These are phyloP conservation scores for Holotrichia oblita DNA, from an alignment of 1,140 invertebrate species.

Conservation along the genomic window DNA sequence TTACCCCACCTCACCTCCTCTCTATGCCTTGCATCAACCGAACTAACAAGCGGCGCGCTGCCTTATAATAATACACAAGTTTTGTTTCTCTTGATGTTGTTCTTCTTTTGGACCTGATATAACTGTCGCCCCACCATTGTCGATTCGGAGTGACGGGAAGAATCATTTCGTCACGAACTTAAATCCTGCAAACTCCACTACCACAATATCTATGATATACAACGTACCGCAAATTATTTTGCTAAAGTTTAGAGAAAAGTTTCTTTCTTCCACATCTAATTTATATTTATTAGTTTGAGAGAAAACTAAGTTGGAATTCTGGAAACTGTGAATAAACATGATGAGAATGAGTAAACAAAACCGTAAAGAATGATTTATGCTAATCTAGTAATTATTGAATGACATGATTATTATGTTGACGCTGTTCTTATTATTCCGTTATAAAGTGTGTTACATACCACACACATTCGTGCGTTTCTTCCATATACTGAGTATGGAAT, in stretches of 20 bases:
- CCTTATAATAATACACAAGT: constrained; percentile 32
- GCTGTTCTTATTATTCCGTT: no score
- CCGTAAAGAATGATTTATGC: neutral
- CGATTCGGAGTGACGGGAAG: constrained; percentile 1
- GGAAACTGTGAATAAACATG: neutral
- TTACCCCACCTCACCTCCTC: neutral
- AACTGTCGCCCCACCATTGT: constrained; percentile 7
- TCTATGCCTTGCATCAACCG: neutral
- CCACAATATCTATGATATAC: neutral
- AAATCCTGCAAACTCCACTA: constrained; percentile 4
- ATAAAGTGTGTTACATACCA: no score
- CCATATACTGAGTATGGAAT: no score
- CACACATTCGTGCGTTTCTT: no score
- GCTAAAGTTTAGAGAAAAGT: constrained; percentile 26
- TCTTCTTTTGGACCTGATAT: constrained; percentile 17
- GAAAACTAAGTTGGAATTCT: neutral
- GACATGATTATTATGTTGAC: neutral
- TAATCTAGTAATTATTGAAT: neutral
- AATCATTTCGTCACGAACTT: constrained; percentile 29
- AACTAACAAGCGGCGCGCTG: constrained; percentile 26
- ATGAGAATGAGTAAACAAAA: constrained; percentile 10
- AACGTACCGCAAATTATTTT: neutral
- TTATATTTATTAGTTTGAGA: constrained; percentile 14
- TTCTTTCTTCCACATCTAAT: neutral
- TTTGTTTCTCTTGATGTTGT: constrained; percentile 26